A percentile compares a stretch with the other conserved stretches of the same genome.
Evolutionary conservation across 2,113 vertebrate species (phyloP).

Genomic region (Anser cygnoides): DNA sequence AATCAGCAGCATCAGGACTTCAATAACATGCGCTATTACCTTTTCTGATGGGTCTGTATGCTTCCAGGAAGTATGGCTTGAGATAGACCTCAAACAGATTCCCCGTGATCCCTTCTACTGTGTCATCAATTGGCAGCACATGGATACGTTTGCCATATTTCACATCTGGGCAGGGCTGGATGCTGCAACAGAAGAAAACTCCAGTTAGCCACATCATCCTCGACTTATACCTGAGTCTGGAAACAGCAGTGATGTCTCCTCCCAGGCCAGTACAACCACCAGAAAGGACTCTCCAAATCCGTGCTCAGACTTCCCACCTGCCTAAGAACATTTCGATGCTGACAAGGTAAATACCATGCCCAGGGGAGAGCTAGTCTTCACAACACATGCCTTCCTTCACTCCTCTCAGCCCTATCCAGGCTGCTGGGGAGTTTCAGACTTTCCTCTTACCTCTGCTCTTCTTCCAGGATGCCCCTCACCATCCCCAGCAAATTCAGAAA

Average conservation of each 20-base stretch:
- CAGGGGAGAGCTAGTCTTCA: not conserved
- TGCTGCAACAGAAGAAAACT: slow-evolving; percentile 81
- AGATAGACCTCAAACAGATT: slow-evolving; percentile 99
- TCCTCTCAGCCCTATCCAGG: not conserved
- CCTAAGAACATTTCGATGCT: not conserved
- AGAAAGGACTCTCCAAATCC: not conserved
- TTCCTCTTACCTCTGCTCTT: not conserved
- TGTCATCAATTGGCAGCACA: slow-evolving; percentile 97
- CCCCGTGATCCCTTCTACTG: slow-evolving; percentile 96
- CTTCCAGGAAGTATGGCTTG: slow-evolving; percentile 98
- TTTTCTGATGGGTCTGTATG: slow-evolving; percentile 98
- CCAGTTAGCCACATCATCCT: not conserved
- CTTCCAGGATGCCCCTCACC: not conserved
- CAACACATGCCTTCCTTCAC: not conserved
- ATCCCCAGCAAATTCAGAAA: not conserved
- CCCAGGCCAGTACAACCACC: not conserved
- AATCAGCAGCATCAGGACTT: not conserved
- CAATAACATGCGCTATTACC: slow-evolving; percentile 70
- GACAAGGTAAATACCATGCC: not conserved
- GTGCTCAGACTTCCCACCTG: not conserved
- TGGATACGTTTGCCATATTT: slow-evolving; percentile 98
- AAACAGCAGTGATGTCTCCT: not conserved
- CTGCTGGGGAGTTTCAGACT: not conserved
- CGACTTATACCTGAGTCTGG: not conserved
- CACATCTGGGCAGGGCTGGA: slow-evolving; percentile 99